These are phyloP conservation scores for Trinectes maculatus DNA, from an alignment of 2,113 vertebrate species.

Conservation along the genomic window DNA sequence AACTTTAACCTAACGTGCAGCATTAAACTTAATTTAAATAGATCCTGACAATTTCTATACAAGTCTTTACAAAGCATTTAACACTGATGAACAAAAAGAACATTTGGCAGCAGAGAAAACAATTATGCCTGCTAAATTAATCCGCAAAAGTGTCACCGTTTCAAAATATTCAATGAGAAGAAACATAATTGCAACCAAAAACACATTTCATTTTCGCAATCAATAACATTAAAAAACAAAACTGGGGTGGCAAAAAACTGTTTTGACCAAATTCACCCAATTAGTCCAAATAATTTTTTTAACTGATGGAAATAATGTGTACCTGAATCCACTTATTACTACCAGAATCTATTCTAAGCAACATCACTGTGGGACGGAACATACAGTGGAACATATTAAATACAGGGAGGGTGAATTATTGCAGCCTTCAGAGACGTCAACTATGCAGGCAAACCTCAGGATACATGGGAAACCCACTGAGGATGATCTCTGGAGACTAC, in stretches of 20 bases:
- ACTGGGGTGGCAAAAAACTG: background rate
- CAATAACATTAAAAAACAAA: constrained; percentile 44
- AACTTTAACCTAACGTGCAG: constrained; percentile 41
- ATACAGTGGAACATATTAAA: constrained; percentile 53
- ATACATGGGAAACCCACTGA: constrained; percentile 26
- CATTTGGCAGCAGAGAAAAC: constrained; percentile 26
- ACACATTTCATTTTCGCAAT: constrained; percentile 47
- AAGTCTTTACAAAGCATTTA: constrained; percentile 70
- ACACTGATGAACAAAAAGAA: constrained; percentile 66
- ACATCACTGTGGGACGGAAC: constrained; percentile 50
- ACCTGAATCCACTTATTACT: constrained; percentile 38
- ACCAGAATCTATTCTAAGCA: constrained; percentile 44
- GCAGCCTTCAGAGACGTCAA: constrained; percentile 8
- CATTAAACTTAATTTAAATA: constrained; percentile 64
- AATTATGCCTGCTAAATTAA: constrained; percentile 7
- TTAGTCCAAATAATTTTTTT: constrained; percentile 14
- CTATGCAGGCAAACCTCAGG: constrained; percentile 42
- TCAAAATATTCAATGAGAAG: constrained; percentile 11
- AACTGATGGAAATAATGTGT: constrained; percentile 26
- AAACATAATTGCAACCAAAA: no score
- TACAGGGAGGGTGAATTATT: constrained; percentile 32
- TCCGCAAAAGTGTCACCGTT: constrained; percentile 11
- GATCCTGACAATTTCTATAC: constrained; percentile 51
- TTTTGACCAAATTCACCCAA: constrained; percentile 19
- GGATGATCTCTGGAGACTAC: constrained; percentile 22